Percentiles rank a stretch among this genome's conserved stretches.
These are phyloP conservation scores for Gortyna flavago DNA, from an alignment of 2,888 invertebrate species.

Conservation along the genomic window DNA sequence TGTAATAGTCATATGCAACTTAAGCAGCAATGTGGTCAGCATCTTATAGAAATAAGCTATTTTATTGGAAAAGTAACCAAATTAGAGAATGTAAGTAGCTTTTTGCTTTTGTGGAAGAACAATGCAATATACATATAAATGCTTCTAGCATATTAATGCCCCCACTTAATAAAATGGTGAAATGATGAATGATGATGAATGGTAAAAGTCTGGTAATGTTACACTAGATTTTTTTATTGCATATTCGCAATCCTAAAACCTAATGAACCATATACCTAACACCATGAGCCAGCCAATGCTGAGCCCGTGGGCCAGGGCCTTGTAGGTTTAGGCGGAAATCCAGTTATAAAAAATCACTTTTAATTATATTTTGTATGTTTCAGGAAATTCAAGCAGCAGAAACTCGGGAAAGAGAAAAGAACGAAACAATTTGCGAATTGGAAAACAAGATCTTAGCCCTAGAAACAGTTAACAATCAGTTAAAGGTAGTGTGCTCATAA, in stretches of 20 bases:
- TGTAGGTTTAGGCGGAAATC: neutral
- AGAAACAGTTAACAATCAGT: constrained; percentile 77
- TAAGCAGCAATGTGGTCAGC: constrained; percentile 71
- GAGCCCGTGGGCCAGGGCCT: neutral
- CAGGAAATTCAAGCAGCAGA: constrained; percentile 72
- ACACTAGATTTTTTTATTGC: neutral
- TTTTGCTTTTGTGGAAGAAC: neutral
- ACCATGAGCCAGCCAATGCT: too few relatives aligned
- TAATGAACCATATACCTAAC: neutral
- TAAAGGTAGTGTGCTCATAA: constrained; percentile 72
- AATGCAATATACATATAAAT: neutral
- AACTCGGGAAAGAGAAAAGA: constrained; percentile 58
- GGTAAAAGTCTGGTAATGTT: neutral
- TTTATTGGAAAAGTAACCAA: constrained; percentile 72
- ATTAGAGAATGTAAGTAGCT: constrained; percentile 76
- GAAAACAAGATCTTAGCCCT: constrained; percentile 70
- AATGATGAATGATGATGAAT: neutral
- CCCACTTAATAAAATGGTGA: neutral
- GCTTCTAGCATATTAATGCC: too few relatives aligned
- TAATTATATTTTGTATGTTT: constrained; percentile 51
- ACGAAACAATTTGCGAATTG: constrained; percentile 57
- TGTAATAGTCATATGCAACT: constrained; percentile 65
- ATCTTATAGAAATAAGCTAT: constrained; percentile 75
- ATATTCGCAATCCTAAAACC: neutral
- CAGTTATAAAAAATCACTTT: neutral